These are phyloP conservation scores for Brachionus asplanchnoidis DNA, from an alignment of 1,140 invertebrate genomes.

Conservation along the genomic window DNA sequence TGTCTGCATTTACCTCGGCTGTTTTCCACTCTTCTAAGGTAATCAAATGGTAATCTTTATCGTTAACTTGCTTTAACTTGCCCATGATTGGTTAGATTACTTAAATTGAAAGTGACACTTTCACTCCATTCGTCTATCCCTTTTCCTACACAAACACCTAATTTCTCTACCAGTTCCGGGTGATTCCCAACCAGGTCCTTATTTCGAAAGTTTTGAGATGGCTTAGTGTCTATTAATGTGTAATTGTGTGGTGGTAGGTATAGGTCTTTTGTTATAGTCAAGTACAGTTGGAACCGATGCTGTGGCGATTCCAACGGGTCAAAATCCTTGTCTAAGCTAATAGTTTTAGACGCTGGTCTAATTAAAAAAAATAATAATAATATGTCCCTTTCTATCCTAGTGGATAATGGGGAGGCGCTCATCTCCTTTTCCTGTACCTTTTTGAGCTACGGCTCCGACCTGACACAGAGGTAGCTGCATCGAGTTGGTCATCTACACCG, in stretches of 20 bases:
- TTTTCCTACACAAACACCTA: neutral
- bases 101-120: neutral
- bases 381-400: no score
- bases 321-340: neutral
- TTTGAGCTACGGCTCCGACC: no score
- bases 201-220: neutral
- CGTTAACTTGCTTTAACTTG: neutral
- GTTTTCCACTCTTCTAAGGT: no score
- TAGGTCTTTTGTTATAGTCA: neutral
- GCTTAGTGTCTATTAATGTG: neutral
- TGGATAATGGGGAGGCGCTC: no score
- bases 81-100: neutral
- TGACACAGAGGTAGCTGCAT: no score
- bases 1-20: no score
- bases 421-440: no score
- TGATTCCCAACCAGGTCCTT: neutral
- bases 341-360: neutral
- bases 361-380: no score
- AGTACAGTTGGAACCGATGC: neutral
- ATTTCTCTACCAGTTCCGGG: neutral
- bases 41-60: no score
- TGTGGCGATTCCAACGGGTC: neutral
- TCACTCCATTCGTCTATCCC: neutral
- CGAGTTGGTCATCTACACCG: no score
- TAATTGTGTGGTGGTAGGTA: neutral